A percentile compares a stretch with the other conserved stretches of the same genome.
Conservation (phyloP, 2,113 vertebrate genomes). For the Holacanthus passer region DNA sequence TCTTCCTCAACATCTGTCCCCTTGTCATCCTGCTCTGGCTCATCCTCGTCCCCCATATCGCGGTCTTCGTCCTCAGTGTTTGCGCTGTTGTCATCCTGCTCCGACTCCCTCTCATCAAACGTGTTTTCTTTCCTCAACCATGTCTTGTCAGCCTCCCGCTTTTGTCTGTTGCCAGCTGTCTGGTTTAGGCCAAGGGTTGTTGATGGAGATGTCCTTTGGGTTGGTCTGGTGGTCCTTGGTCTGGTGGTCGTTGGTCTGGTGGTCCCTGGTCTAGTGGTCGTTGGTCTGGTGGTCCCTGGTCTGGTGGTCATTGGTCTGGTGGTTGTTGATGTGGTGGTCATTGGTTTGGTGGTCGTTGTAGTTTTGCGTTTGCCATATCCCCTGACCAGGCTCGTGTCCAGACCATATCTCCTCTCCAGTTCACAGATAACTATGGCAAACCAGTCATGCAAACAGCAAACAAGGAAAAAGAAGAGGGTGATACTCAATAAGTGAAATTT, state of each 20-base stretch:
- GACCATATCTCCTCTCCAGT: not conserved
- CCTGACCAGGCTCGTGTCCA: slow-evolving; percentile 22
- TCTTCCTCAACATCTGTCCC: no score
- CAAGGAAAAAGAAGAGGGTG: not conserved
- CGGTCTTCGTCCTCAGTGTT: rapidly evolving
- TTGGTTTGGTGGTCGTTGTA: not conserved
- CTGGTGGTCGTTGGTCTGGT: rapidly evolving
- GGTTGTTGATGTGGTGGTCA: not conserved
- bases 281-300: rapidly evolving
- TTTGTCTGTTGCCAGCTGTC: not conserved
- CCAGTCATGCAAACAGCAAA: not conserved
- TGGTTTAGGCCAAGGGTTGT: not conserved
- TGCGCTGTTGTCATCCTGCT: not conserved
- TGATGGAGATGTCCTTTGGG: no score
- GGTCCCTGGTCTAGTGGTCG: rapidly evolving
- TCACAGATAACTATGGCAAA: slow-evolving; percentile 49
- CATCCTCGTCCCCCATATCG: not conserved
- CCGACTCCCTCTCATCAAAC: not conserved
- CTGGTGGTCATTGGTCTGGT: rapidly evolving
- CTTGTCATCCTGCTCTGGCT: no score
- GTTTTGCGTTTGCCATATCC: not conserved
- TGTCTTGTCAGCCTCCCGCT: rapidly evolving
- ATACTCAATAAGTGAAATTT: not conserved
- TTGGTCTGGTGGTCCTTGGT: not conserved
- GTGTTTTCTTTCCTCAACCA: not conserved